Evolutionary conservation across 1,140 invertebrate species (phyloP), one percentile per base, ranked within the genome.

Genomic region (Papilio polyxenes): DNA sequence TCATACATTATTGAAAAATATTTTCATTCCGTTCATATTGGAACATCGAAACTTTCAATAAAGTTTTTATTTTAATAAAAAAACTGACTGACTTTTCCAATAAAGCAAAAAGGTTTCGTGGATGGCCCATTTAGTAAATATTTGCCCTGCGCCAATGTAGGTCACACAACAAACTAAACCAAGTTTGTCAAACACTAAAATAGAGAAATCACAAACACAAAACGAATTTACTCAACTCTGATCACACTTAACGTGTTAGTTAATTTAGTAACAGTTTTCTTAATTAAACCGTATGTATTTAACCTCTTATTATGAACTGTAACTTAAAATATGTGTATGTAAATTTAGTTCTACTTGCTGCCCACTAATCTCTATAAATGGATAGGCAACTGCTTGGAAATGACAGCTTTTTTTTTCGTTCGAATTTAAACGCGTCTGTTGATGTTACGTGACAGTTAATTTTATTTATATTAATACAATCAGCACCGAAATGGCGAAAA

Each of bases 1-100:
- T 37, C 65, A 69, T 69, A 69, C 15, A 37, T 69, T 23, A 10
- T 23, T 62, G 59, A 69, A 69, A 65, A 65, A 59, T 10, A 65
- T 72, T 37, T 72, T 37, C 31, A 72, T 72, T 40, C 2, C 65
- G 31, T 37, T 72, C 31, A 11, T 72, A 65, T 13, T 23, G 65
- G 31, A 37, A 31, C 23, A 72, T 37, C 31, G 13, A 40, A 72
- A 72, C 11, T 37, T 17, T 72, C 37, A 11, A 72, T 72, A 72
- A 72, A 72, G 31, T 37, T 72, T 72, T 40, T 65, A 65, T 65
- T 72, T 72, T 37, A 40, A 72, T 72, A 72, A 72, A 72, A 15
- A 15, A 40, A 72, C 23, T 15, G 10, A 72, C 65, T 37, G 23
- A 31, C 65, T 72, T 37, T 72, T 72, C 65, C 11, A 72, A 72